Base-by-base conservation (phyloP, 35 echinoderm and acorn worm genomes). In the Lytechinus pictus region DNA sequence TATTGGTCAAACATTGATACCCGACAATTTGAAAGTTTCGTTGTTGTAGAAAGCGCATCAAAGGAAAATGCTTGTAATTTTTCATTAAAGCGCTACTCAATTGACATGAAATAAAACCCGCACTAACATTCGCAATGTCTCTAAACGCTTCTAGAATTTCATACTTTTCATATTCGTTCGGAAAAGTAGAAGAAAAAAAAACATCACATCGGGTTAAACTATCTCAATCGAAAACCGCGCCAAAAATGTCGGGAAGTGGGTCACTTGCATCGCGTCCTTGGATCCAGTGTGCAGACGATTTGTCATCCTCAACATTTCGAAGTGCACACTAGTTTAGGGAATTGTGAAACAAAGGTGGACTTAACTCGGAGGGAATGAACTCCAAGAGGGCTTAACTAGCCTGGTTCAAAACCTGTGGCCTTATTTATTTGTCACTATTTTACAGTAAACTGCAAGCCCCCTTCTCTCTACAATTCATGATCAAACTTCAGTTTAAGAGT, bases 211-310 rank as follows among this genome's bases (percentile, higher is more conserved):
- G 88, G 88, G 88, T 90, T 90, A 90, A 90, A 90, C 52, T 27
- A 90, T 90, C 88, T 90, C 88, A 90, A 90, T 90, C 88, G 88
- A 90, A 90, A 90, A 90, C 88, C 88, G 88, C 88, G 88, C 88
- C 88, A 90, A 90, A 90, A 52, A 90, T 90, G 52, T 90, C 88
- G 88, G 88, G 88, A 90, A 90, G 88, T 90, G 88, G 88, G 88
- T 90, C 88, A 90, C 16, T 90, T 14, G 88, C 28, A 90, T 28
- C 88, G 88, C 88, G 88, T 90, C 88, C 88, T 90, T 90, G 88
- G 52, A 90, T 90, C 88, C 52, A 54, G 88, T 21, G 88, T 52
- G 88, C 88, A 90, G 88, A 10, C 88, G 88, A 90, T 90, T 90
- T 90, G 88, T 90, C 88, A 90, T 90, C 88, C 52, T 90, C 88